Evolutionary conservation across 2,113 vertebrate genomes (phyloP).

Genomic region (Synodontis membranacea): DNA sequence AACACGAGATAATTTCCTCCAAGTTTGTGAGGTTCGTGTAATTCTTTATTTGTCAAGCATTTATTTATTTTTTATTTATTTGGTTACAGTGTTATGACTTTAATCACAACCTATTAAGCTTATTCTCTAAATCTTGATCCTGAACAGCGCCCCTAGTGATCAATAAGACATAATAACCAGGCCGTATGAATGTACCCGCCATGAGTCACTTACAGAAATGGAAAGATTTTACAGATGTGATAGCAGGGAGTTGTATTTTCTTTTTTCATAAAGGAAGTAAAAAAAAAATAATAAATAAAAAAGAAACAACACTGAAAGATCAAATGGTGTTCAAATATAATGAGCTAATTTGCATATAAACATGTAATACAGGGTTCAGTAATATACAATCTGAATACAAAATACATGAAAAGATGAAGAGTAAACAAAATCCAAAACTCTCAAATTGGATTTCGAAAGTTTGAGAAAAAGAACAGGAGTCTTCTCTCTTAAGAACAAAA

Average conservation of each 20-base stretch:
- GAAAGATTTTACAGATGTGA: neutral
- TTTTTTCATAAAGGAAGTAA: neutral
- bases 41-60: neutral
- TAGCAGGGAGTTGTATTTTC: neutral
- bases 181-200: neutral
- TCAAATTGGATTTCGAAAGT: neutral
- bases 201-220: neutral
- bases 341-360: slow-evolving; percentile 4
- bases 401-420: neutral
- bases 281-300: too few relatives aligned
- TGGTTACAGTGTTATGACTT: neutral
- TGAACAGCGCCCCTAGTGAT: neutral
- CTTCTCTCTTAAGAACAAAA: neutral
- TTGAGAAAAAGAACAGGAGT: neutral
- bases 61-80: neutral
- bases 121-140: neutral
- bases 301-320: neutral
- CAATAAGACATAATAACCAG: neutral
- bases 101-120: neutral
- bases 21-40: neutral
- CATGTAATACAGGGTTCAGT: neutral
- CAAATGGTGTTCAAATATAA: neutral
- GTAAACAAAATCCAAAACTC: neutral
- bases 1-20: too few relatives aligned
- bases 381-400: neutral